Evolutionary conservation across 1,140 invertebrate species (phyloP).

Genomic region (Drosophila erecta): DNA sequence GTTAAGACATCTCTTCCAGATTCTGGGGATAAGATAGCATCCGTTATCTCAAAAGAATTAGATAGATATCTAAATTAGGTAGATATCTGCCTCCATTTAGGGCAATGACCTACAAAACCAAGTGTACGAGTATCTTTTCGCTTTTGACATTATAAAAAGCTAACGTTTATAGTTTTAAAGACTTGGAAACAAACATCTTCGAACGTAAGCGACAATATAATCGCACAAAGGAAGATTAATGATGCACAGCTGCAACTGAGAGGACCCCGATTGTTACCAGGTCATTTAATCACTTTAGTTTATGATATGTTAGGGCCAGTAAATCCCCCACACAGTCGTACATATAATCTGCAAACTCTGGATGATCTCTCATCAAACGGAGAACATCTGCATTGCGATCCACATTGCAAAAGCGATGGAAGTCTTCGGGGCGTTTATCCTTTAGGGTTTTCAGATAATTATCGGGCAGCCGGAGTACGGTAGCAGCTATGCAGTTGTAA

Average conservation of each 20-base stretch:
- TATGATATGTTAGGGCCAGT: slow-evolving; percentile 65
- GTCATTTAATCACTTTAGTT: slow-evolving; percentile 36
- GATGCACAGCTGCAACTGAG: slow-evolving; percentile 14
- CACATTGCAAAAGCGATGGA: slow-evolving; percentile 72
- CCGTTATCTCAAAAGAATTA: not conserved
- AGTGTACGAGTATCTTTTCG: no score
- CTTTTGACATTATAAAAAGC: no score
- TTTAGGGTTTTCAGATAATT: slow-evolving; percentile 72
- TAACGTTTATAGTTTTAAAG: not conserved
- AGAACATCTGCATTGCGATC: slow-evolving; percentile 60
- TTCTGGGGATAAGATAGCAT: not conserved
- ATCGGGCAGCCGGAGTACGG: slow-evolving; percentile 61
- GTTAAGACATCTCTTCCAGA: not conserved
- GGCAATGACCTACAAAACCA: no score
- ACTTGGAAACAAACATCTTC: not conserved
- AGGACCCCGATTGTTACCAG: slow-evolving; percentile 45
- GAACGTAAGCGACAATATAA: slow-evolving; percentile 45
- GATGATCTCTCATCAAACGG: slow-evolving; percentile 50
- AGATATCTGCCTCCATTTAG: not conserved
- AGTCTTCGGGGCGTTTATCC: slow-evolving; percentile 49
- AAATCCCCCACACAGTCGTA: slow-evolving; percentile 72
- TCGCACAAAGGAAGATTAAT: not conserved
- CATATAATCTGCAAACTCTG: slow-evolving; percentile 60
- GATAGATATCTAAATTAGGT: not conserved
- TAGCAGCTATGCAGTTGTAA: slow-evolving; percentile 74